Evolutionary conservation across 1,140 invertebrate species (phyloP).

Genomic region (Ephestia elutella): DNA sequence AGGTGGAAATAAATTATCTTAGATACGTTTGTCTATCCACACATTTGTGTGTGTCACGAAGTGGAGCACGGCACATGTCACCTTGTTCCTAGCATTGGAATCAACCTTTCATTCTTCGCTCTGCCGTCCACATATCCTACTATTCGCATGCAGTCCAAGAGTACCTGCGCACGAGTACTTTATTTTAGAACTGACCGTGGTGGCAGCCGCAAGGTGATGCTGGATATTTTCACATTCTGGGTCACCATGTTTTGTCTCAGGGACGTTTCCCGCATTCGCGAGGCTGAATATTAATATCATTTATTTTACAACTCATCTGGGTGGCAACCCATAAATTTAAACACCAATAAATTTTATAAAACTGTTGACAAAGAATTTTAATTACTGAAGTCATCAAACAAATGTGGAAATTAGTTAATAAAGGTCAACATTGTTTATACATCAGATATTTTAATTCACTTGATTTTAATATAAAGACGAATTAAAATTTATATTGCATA

Average conservation of each 20-base stretch:
- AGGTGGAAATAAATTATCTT: not conserved
- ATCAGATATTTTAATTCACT: too few relatives aligned
- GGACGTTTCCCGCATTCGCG: slow-evolving; percentile 41
- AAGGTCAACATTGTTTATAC: too few relatives aligned
- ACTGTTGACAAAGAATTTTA: too few relatives aligned
- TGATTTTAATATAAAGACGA: too few relatives aligned
- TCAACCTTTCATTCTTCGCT: slow-evolving; percentile 24
- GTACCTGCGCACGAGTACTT: slow-evolving; percentile 44
- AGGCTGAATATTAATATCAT: slow-evolving; percentile 20
- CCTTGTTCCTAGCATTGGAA: slow-evolving; percentile 26
- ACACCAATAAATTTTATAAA: not conserved
- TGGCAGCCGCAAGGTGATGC: slow-evolving; percentile 55
- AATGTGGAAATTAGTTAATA: too few relatives aligned
- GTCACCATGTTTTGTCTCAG: slow-evolving; percentile 62
- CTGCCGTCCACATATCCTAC: slow-evolving; percentile 14
- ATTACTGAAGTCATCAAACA: too few relatives aligned
- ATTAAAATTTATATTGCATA: too few relatives aligned
- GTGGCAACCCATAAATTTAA: not conserved
- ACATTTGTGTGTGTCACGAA: slow-evolving; percentile 13
- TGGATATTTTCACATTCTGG: slow-evolving; percentile 66
- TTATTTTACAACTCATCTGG: not conserved
- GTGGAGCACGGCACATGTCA: slow-evolving; percentile 10
- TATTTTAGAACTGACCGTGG: slow-evolving; percentile 63
- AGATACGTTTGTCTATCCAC: slow-evolving; percentile 5
- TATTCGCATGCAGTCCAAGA: slow-evolving; percentile 40